Conservation (phyloP, 2,888 invertebrate genomes). For the Acleris sparsana region DNA sequence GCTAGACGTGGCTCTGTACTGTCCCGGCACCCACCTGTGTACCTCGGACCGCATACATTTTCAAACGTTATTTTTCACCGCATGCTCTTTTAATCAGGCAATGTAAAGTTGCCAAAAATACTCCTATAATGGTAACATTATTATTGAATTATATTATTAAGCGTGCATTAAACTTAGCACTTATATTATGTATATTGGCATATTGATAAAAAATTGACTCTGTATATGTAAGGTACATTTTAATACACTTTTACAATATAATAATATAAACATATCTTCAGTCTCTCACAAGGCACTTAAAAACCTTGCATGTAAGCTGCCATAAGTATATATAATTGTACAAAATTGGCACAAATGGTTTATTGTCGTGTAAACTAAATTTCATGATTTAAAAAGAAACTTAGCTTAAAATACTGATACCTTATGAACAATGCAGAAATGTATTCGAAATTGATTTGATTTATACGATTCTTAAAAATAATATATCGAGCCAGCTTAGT, state of each 20-base stretch:
- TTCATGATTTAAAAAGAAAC: slow-evolving; percentile 10
- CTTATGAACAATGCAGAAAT: slow-evolving; percentile 3
- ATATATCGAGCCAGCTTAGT: neutral
- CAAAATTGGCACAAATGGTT: slow-evolving; percentile 28
- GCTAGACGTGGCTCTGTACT: no score
- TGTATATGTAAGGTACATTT: slow-evolving; percentile 20
- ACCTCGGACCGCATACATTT: neutral
- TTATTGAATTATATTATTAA: slow-evolving; percentile 39
- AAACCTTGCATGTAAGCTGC: slow-evolving; percentile 46
- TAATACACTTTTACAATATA: slow-evolving; percentile 30
- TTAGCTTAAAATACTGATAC: slow-evolving; percentile 34
- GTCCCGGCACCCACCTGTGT: neutral
- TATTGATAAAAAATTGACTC: slow-evolving; percentile 26
- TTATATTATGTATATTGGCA: slow-evolving; percentile 24
- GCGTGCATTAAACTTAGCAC: slow-evolving; percentile 27
- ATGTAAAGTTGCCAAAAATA: slow-evolving; percentile 49
- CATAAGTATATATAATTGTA: slow-evolving; percentile 38
- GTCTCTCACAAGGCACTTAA: slow-evolving; percentile 71
- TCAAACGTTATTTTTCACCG: slow-evolving; percentile 20
- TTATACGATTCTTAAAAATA: slow-evolving; percentile 1
- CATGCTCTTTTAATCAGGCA: slow-evolving; percentile 47
- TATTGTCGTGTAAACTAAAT: slow-evolving; percentile 25
- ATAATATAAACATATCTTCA: slow-evolving; percentile 44
- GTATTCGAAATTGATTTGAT: slow-evolving; percentile 4
- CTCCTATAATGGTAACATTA: slow-evolving; percentile 52